Evolutionary conservation across 1,140 invertebrate genomes (phyloP).

Genomic region (Nylanderia fulva): DNA sequence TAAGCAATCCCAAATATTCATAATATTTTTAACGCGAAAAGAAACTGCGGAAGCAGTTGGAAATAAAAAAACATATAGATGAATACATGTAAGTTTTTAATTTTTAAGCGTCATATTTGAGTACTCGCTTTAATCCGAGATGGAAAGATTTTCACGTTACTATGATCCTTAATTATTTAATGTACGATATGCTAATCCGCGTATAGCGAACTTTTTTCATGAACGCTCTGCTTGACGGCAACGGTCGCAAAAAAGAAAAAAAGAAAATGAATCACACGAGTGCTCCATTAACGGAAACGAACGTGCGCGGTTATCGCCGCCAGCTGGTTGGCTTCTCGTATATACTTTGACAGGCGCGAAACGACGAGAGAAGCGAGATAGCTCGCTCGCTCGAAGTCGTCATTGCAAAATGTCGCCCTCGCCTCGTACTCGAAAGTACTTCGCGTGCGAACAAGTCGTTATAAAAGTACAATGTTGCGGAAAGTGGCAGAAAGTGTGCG

Average conservation of each 20-base stretch:
- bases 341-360: conserved; percentile 43
- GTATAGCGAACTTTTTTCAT: not conserved
- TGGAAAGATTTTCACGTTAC: not conserved
- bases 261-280: conserved; percentile 41
- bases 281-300: conserved; percentile 47
- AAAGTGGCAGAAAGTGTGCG: too few relatives aligned
- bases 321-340: conserved; percentile 5
- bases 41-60: not conserved
- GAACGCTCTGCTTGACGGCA: conserved; percentile 1
- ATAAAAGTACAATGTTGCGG: conserved; percentile 6
- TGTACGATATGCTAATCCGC: conserved; percentile 29
- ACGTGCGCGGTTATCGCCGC: conserved; percentile 48
- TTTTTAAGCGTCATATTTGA: not conserved
- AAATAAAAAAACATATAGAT: not conserved
- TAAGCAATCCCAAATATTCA: not conserved
- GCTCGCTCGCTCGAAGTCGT: not conserved
- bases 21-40: not conserved
- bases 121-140: not conserved
- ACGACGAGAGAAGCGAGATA: conserved; percentile 1
- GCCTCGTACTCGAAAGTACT: not conserved
- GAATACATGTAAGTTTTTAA: not conserved
- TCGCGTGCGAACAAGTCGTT: not conserved
- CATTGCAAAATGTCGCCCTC: not conserved
- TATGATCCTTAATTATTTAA: conserved; percentile 38
- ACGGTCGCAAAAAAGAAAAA: conserved; percentile 29